These are phyloP conservation scores for Blastobasis adustella DNA, from an alignment of 2,888 invertebrate species.

Conservation along the genomic window DNA sequence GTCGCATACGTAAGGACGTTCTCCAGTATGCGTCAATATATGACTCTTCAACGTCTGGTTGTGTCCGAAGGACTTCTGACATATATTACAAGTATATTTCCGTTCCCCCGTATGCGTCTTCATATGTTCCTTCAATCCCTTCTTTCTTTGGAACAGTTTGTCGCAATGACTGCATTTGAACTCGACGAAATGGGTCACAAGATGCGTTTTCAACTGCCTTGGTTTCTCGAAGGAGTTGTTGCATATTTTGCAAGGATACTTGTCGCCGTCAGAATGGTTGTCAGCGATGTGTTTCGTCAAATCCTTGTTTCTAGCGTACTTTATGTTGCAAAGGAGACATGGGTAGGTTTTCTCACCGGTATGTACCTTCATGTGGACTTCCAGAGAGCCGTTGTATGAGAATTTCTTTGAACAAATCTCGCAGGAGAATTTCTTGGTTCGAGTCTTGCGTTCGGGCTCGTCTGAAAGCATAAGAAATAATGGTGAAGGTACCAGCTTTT, in stretches of 20 bases:
- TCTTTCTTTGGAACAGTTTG: conserved; percentile 51
- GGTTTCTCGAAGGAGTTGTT: conserved; percentile 39
- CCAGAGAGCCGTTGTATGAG: conserved; percentile 35
- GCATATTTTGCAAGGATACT: conserved; percentile 46
- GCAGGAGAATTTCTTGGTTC: conserved; percentile 24
- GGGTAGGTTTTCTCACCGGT: conserved; percentile 44
- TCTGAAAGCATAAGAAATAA: conserved; percentile 15
- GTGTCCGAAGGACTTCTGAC: conserved; percentile 49
- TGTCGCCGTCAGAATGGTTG: conserved; percentile 30
- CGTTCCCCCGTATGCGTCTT: conserved; percentile 53
- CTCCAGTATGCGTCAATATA: conserved; percentile 55
- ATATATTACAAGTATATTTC: conserved; percentile 44
- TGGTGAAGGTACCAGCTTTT: background rate
- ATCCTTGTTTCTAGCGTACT: conserved; percentile 44
- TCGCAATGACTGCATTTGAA: conserved; percentile 46
- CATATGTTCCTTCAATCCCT: conserved; percentile 55
- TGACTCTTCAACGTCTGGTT: conserved; percentile 61
- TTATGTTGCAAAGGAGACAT: conserved; percentile 42
- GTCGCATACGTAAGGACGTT: conserved; percentile 56
- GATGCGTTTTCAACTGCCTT: conserved; percentile 43
- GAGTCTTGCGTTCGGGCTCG: conserved; percentile 10
- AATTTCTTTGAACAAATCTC: conserved; percentile 32
- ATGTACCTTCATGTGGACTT: conserved; percentile 35
- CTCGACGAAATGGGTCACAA: conserved; percentile 42
- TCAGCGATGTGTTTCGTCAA: conserved; percentile 43